Percentiles rank a stretch among this genome's conserved stretches.
These are phyloP conservation scores for Molanna angustata DNA, from an alignment of 2,888 invertebrate species.

Conservation along the genomic window DNA sequence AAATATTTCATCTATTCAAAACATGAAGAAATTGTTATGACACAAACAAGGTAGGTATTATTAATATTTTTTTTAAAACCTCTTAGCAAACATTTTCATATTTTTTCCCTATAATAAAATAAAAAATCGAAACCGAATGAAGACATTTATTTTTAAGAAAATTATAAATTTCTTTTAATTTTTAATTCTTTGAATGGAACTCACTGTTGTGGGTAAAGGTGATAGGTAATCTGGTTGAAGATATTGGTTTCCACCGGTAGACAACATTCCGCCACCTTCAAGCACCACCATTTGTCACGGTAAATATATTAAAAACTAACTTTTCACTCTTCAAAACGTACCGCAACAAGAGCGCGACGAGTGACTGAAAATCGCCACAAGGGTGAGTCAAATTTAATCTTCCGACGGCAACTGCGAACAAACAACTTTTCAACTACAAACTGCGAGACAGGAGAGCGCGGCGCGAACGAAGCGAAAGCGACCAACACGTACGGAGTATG, in stretches of 20 bases:
- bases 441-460: slow-evolving; percentile 6
- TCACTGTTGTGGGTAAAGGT: slow-evolving; percentile 92
- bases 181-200: no score
- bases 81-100: neutral
- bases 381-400: neutral
- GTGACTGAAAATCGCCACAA: neutral
- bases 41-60: no score
- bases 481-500: slow-evolving; percentile 1
- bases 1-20: no score
- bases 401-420: slow-evolving; percentile 17
- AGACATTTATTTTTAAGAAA: neutral
- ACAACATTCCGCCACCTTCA: slow-evolving; percentile 87
- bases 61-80: no score
- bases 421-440: slow-evolving; percentile 6
- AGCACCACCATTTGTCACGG: slow-evolving; percentile 77
- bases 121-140: no score
- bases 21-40: no score
- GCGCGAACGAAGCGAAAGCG: slow-evolving; percentile 10
- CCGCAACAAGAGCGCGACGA: no score
- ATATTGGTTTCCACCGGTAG: slow-evolving; percentile 89
- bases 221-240: slow-evolving; percentile 95
- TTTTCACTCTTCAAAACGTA: no score
- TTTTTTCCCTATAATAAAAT: neutral
- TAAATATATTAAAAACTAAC: slow-evolving; percentile 36
- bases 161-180: no score